A percentile compares a stretch with the other conserved stretches of the same genome.
Conservation (phyloP, 2,888 invertebrate genomes). For the Diabrotica balteata region DNA sequence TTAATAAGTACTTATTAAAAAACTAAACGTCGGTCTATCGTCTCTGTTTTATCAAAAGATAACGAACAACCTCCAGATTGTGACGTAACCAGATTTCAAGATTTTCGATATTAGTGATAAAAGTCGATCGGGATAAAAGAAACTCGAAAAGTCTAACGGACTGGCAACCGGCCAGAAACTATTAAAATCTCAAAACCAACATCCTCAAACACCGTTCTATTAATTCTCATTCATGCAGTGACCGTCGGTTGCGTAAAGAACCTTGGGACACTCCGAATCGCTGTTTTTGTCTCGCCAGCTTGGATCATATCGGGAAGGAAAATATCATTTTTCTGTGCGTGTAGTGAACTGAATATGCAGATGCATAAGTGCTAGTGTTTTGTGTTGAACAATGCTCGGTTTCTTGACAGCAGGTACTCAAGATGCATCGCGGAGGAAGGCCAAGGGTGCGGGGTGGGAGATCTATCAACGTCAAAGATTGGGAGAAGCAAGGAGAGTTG, state of each 20-base stretch:
- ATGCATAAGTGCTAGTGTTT: too few relatives aligned
- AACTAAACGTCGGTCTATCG: too few relatives aligned
- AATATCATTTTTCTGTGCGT: not conserved
- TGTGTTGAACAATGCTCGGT: slow-evolving; percentile 19
- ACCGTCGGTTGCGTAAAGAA: slow-evolving; percentile 19
- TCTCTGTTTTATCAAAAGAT: not conserved
- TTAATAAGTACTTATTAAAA: not conserved
- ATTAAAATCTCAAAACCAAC: slow-evolving; percentile 19
- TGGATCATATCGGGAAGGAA: not conserved
- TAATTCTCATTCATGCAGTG: slow-evolving; percentile 14
- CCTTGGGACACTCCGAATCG: slow-evolving; percentile 8
- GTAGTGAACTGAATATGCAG: too few relatives aligned
- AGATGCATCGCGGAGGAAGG: slow-evolving; percentile 45
- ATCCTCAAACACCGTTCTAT: slow-evolving; percentile 11
- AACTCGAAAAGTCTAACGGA: slow-evolving; percentile 2
- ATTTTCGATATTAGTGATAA: slow-evolving; percentile 1
- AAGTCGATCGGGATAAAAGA: slow-evolving; percentile 21
- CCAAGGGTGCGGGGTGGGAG: slow-evolving; percentile 58
- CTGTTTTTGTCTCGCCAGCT: too few relatives aligned
- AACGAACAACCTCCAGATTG: slow-evolving; percentile 1
- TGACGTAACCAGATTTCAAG: not conserved
- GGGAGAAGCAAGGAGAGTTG: slow-evolving; percentile 62
- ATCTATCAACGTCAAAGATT: slow-evolving; percentile 60
- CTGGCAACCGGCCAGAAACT: slow-evolving; percentile 20
- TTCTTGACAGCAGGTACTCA: slow-evolving; percentile 11